A percentile compares a stretch with the other conserved stretches of the same genome.
phyloP scores from a whole-genome alignment of 2,797 vertebrate genomes.

The Ataeniobius toweri region DNA sequence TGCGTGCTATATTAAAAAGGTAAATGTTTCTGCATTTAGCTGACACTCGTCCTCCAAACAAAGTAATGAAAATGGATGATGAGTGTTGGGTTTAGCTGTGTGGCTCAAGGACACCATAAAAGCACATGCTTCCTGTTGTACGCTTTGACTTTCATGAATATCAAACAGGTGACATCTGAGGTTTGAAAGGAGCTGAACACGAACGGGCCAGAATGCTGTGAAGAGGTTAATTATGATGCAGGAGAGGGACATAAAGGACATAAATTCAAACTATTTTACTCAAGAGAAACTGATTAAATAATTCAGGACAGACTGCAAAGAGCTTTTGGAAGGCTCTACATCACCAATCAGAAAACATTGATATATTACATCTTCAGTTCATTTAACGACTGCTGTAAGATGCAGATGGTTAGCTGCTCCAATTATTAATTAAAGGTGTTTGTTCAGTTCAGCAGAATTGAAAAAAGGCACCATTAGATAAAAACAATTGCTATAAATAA shows the following conservation, averaged over 20 bases:
- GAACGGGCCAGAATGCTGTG: neutral
- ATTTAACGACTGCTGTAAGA: slow-evolving; percentile 1
- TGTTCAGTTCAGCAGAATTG: neutral
- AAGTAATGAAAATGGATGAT: slow-evolving; percentile 24
- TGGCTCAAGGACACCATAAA: slow-evolving; percentile 36
- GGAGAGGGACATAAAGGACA: slow-evolving; percentile 14
- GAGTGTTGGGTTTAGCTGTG: slow-evolving; percentile 4
- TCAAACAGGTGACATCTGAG: slow-evolving; percentile 33
- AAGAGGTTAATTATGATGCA: slow-evolving; percentile 46
- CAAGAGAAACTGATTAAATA: slow-evolving; percentile 37
- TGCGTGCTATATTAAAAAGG: slow-evolving; percentile 20
- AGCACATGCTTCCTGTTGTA: neutral
- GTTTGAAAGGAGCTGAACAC: slow-evolving; percentile 3
- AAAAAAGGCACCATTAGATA: neutral
- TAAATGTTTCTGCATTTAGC: slow-evolving; percentile 24
- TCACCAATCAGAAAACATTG: slow-evolving; percentile 5
- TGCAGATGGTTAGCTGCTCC: slow-evolving; percentile 4
- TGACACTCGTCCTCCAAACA: slow-evolving; percentile 12
- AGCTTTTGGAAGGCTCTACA: slow-evolving; percentile 22
- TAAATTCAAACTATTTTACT: slow-evolving; percentile 12
- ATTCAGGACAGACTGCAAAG: slow-evolving; percentile 19
- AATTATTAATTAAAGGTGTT: neutral
- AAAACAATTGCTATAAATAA: neutral
- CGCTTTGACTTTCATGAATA: slow-evolving; percentile 15
- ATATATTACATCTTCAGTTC: slow-evolving; percentile 7